phyloP scores from a whole-genome alignment of 2,888 invertebrate genomes.

The Acleris emargana region DNA sequence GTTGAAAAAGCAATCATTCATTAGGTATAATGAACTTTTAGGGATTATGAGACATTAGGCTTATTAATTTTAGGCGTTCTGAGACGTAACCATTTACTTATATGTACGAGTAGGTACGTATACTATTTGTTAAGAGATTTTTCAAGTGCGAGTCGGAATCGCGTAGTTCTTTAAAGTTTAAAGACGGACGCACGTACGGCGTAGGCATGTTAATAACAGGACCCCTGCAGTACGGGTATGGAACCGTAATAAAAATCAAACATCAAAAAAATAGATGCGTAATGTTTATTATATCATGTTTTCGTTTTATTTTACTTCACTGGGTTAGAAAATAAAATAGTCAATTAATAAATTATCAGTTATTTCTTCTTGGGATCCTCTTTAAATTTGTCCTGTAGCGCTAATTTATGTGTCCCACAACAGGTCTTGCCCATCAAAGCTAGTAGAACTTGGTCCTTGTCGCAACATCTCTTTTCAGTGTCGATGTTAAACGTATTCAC shows the following conservation, averaged over 20 bases:
- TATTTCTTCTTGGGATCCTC: constrained; percentile 49
- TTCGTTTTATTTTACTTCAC: constrained; percentile 37
- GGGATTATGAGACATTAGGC: too few species aligned
- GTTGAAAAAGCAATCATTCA: too few species aligned
- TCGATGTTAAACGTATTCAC: constrained; percentile 70
- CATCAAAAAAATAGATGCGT: constrained; percentile 41
- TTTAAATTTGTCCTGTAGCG: constrained; percentile 67
- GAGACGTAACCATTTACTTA: too few species aligned
- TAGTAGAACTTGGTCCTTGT: constrained; percentile 67
- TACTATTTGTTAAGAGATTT: too few species aligned
- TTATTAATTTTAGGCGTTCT: too few species aligned
- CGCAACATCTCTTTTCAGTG: constrained; percentile 74
- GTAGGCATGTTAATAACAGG: too few species aligned
- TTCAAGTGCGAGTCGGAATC: too few species aligned
- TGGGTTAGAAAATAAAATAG: constrained; percentile 80
- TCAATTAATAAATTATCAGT: constrained; percentile 49
- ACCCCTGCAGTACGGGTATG: too few species aligned
- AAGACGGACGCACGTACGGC: too few species aligned
- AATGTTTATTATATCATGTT: constrained; percentile 44
- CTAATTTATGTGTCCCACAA: constrained; percentile 72
- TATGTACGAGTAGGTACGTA: too few species aligned
- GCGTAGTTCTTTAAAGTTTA: too few species aligned
- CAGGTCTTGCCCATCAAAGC: constrained; percentile 67
- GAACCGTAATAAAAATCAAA: constrained; percentile 30
- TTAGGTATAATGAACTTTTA: too few species aligned